Base-by-base conservation (phyloP, 2,888 invertebrate genomes). In the Platynereis dumerilii region DNA sequence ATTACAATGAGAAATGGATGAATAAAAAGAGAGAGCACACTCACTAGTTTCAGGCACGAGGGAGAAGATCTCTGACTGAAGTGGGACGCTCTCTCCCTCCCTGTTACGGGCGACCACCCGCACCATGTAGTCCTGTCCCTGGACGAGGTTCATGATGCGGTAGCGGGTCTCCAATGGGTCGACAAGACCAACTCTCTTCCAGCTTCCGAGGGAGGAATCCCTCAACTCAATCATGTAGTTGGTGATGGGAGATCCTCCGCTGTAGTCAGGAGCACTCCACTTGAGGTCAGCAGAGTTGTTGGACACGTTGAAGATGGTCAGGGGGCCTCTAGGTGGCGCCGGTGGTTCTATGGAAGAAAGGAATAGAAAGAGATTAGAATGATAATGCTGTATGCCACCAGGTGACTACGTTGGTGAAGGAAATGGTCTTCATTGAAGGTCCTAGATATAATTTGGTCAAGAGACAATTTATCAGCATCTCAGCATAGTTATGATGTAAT, bases 101-200 rank as follows among this genome's bases (percentile, higher is more conserved):
- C 63, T 66, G 65, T 74, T 74, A 20, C 62, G 64, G 60, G 84
- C 84, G 54, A 75, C 75, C 2, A 84, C 80, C 52, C 81, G 72
- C 72, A 83, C 80, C 65, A 76, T 78, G 69, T 84, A 84, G 57
- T 81, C 80, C n/a, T 74, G 69, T 22, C 81, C 83, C 26, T 71
- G 65, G 17, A 28, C 27, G 26, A 73, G 66, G 60, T 71, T 67
- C 17, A 42, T 42, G n/a, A 71, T 58, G 12, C n/a, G 12, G 55
- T 22, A 62, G 44, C 22, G 20, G 7, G 44, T 55, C 44, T 26
- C 34, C 27, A 44, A 26, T 20, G 62, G 45, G 69, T 55, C 75
- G 68, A 71, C 71, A 70, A 84, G 95, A 94, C 91, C 96, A 93
- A 78, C 93, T 92, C 82, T 93, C 80, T 95, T 88, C 96, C 96